phyloP scores from a whole-genome alignment of 2,113 vertebrate species.

The Dipodomys ordii region DNA sequence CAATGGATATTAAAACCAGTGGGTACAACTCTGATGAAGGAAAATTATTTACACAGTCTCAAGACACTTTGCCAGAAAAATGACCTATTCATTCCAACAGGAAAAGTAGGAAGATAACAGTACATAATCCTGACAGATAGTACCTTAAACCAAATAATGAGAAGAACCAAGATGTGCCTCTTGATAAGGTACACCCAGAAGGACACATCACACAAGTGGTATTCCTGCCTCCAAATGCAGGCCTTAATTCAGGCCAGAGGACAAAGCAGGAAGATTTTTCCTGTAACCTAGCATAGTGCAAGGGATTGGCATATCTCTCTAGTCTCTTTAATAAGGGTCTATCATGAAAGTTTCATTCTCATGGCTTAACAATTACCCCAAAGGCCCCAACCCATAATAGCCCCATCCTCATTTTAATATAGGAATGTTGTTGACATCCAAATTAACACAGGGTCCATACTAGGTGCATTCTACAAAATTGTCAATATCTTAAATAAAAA shows the following conservation, averaged over 20 bases:
- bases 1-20: neutral
- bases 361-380: neutral
- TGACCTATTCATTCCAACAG: neutral
- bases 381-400: neutral
- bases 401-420: neutral
- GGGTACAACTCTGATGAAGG: neutral
- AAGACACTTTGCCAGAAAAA: neutral
- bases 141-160: neutral
- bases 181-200: neutral
- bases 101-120: neutral
- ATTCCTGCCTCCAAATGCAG: neutral
- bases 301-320: neutral
- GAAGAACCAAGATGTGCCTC: fast-evolving
- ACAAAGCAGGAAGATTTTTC: neutral
- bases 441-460: neutral
- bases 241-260: neutral
- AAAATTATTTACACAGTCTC: neutral
- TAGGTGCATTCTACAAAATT: neutral
- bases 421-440: neutral
- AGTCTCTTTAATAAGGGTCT: neutral
- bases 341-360: neutral
- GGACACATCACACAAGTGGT: neutral
- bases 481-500: neutral
- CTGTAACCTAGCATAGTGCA: neutral
- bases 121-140: neutral